Evolutionary conservation across 2,888 invertebrate genomes (phyloP).

Genomic region (Thelaira solivaga): DNA sequence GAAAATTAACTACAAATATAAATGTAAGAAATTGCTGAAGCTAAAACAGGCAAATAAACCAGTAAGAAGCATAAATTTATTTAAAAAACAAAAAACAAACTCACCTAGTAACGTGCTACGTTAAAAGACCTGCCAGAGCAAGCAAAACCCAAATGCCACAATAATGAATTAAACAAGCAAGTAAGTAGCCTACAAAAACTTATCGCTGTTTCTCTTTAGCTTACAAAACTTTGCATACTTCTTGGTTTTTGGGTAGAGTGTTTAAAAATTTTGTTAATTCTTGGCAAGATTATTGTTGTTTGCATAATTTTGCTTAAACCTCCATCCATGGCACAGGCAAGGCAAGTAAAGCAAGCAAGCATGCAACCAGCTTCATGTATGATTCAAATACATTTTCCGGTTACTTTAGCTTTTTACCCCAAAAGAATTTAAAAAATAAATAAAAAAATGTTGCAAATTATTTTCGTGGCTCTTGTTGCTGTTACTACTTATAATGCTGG

Average conservation of each 20-base stretch:
- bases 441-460: not conserved
- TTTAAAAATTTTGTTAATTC: not conserved
- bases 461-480: not conserved
- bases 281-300: not conserved
- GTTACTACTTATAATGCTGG: not conserved
- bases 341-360: no score
- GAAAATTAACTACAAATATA: constrained; percentile 14
- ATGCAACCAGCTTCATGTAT: not conserved
- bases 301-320: not conserved
- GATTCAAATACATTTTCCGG: constrained; percentile 39
- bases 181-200: no score
- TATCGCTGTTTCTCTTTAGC: no score
- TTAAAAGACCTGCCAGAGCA: no score
- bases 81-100: not conserved
- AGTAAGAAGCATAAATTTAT: not conserved
- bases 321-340: no score
- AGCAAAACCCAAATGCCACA: no score
- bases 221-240: no score
- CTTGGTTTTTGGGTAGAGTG: not conserved
- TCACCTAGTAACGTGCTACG: not conserved
- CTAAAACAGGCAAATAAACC: not conserved
- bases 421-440: no score
- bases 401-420: constrained; percentile 15
- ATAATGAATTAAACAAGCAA: no score
- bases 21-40: not conserved